Conservation (phyloP, 1,140 invertebrate genomes). For the Eupristina koningsbergeri region DNA sequence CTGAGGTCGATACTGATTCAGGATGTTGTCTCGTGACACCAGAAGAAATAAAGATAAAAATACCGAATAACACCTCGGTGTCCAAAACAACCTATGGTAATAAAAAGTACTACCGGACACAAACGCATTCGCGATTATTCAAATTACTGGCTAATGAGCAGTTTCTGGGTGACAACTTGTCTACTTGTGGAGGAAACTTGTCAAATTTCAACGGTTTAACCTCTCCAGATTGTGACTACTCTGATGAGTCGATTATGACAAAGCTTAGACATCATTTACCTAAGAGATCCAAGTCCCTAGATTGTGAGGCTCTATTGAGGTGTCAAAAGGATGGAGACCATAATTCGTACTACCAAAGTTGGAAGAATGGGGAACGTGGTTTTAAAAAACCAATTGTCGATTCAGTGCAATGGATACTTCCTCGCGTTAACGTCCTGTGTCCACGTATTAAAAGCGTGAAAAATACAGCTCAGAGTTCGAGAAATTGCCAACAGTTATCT, state of each 20-base stretch:
- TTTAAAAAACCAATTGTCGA: not conserved
- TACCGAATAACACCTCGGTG: not conserved
- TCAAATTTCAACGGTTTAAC: slow-evolving; percentile 61
- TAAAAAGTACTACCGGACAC: slow-evolving; percentile 77
- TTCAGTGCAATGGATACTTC: slow-evolving; percentile 66
- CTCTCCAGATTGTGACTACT: slow-evolving; percentile 63
- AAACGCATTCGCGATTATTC: slow-evolving; percentile 82
- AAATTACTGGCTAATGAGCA: slow-evolving; percentile 79
- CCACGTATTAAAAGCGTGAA: slow-evolving; percentile 76
- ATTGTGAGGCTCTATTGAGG: slow-evolving; percentile 21
- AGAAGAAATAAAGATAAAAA: no score
- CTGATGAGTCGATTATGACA: slow-evolving; percentile 55
- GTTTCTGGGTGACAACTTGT: slow-evolving; percentile 51
- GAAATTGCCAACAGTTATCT: slow-evolving; percentile 20
- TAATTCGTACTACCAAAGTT: slow-evolving; percentile 77
- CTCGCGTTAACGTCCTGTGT: slow-evolving; percentile 67
- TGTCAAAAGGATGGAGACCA: slow-evolving; percentile 62
- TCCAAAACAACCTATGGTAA: slow-evolving; percentile 33
- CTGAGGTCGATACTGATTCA: slow-evolving; percentile 79
- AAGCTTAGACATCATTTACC: slow-evolving; percentile 59
- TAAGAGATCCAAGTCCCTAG: slow-evolving; percentile 63
- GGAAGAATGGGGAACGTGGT: slow-evolving; percentile 69
- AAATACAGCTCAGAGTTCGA: slow-evolving; percentile 68
- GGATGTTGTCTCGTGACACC: slow-evolving; percentile 73
- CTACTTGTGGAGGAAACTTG: slow-evolving; percentile 59